Conservation (phyloP, 2,113 vertebrate species). For the Gavialis gangeticus region DNA sequence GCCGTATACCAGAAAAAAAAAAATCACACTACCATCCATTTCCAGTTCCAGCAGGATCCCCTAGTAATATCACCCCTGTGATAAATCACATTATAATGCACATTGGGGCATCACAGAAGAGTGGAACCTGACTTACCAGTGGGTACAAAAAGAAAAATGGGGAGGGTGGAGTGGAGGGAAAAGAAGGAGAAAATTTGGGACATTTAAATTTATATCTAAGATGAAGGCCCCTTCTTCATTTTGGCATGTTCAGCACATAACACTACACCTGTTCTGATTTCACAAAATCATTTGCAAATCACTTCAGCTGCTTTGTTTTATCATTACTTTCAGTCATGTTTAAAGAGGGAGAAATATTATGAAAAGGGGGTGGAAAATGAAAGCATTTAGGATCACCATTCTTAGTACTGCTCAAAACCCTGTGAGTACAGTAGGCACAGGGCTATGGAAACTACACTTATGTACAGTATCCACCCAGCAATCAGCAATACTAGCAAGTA, state of each 20-base stretch:
- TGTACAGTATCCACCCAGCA: too few relatives aligned
- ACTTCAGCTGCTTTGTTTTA: conserved; percentile 45
- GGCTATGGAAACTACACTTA: too few relatives aligned
- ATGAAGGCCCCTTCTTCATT: conserved; percentile 51
- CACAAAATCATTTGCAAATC: conserved; percentile 63
- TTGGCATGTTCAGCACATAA: conserved; percentile 35
- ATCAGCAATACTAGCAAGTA: neutral
- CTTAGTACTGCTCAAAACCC: neutral
- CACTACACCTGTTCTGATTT: conserved; percentile 31
- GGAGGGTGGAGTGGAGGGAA: too few relatives aligned
- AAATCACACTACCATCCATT: conserved; percentile 67
- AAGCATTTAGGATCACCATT: conserved; percentile 7
- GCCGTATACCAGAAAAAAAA: conserved; percentile 64
- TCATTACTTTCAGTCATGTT: conserved; percentile 48
- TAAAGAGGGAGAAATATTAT: conserved; percentile 34
- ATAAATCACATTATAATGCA: conserved; percentile 49
- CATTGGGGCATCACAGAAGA: conserved; percentile 54
- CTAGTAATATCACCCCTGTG: neutral
- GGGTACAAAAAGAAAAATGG: conserved; percentile 48
- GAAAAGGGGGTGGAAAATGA: conserved; percentile 49
- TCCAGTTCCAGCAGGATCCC: conserved; percentile 62
- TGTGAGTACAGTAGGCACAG: too few relatives aligned
- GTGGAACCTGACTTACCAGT: conserved; percentile 60
- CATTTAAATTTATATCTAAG: conserved; percentile 50
- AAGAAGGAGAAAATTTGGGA: too few relatives aligned